Base-by-base conservation (phyloP, 2,797 vertebrate species). In the Pseudopleuronectes americanus region DNA sequence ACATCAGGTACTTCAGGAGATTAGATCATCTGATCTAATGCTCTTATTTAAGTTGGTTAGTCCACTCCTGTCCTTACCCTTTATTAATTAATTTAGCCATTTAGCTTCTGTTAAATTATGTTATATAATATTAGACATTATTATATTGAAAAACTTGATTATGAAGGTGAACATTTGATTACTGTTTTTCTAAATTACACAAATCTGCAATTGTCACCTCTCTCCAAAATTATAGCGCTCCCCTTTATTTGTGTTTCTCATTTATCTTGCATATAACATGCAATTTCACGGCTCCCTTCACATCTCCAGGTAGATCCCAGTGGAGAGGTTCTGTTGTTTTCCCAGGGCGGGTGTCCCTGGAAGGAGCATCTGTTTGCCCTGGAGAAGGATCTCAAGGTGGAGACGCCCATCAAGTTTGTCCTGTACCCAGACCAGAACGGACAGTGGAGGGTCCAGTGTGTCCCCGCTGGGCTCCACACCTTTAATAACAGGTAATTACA, bases 391-490 rank as follows among this genome's bases (percentile, higher is more conserved):
- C 92, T 97, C 41, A 79, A 86, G 0, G 84, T 97, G 13, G 87
- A 95, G 3, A 61, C 61, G 0, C 83, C 94, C 12, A 92, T 97
- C 23, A 93, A 94, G 83, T 96, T 98, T 52, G 89, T 97, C 63
- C 89, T 99, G 51, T 99, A 95, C 76, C 36, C 91, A 0, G 97
- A 99, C 88, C 95, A 93, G 81, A 89, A 87, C 0, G 94, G 93
- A 41, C 94, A 97, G 58, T 98, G 97, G 97, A 93, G 97, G 56
- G 90, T 97, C 28, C 97, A 99, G 90, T 98, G 97, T 77, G 96
- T 99, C 8, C 96, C 97, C 0, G 85, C 81, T 2, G 95, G 94
- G 0, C 94, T 93, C 33, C 92, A 95, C 88, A 96, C 96, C 54
- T 99, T 97, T 89, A 92, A 96, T 72, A 99, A 96, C 94, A 95